Evolutionary conservation across 2,113 vertebrate genomes (phyloP), one percentile per base, ranked within the genome.

Genomic region (Melanocharis versteri): DNA sequence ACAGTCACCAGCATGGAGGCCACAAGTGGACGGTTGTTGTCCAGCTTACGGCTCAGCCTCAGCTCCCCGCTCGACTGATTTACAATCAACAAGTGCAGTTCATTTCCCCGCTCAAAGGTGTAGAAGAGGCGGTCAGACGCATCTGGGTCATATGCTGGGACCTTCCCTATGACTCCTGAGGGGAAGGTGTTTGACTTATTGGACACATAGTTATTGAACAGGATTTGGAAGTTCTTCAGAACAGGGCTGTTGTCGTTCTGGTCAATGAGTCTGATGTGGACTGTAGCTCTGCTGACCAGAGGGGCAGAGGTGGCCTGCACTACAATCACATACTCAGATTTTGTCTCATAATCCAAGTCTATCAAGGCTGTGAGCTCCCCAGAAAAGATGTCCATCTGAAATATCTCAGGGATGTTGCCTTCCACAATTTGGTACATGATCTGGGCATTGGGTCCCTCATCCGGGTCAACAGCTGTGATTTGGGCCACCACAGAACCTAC

Each of bases 361-460:
- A 99, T 99, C 60, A 99, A 98, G 23, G 99, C 99, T 3, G 99
- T 99, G 89, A 99, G 98, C 94, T 99, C 99, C 72, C 99, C 99
- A 47, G 99, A 99, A 97, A 99, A 99, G 82, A 99, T 99, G 96
- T 99, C 99, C 99, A 99, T 99, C 95, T 99, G 99, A 95, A 99
- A 99, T 91, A 99, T 99, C 97, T 99, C 99, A 0, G 99, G 99
- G 90, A 99, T 99, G 96, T 99, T 99, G 35, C 99, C 99, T 94
- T 99, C 99, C 73, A 99, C 99, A 5, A 99, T 99, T 89, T 99
- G 99, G 92, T 99, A 99, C 99, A 99, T 99, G 80, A 99, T 99
- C 92, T 99, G 99, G 64, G 99, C 99, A 15, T 99, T 99, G 57
- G 99, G 97, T 7, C 99, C 99, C 87, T 99, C 99, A 26, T 99